A percentile compares a stretch with the other conserved stretches of the same genome.
Evolutionary conservation across 2,797 vertebrate genomes (phyloP).

Genomic region (Bradypodion ventrale): DNA sequence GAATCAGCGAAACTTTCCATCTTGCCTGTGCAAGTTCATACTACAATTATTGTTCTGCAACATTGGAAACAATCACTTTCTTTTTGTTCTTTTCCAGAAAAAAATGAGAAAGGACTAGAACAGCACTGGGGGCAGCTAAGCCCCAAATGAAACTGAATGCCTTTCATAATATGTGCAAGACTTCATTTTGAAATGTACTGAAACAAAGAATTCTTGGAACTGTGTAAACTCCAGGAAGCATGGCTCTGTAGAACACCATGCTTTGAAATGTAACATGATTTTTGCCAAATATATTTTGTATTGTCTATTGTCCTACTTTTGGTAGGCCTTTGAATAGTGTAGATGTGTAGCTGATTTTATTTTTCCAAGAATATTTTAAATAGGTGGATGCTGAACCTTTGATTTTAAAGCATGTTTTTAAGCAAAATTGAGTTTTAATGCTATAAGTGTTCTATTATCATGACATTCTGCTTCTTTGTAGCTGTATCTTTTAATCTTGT

Average conservation of each 20-base stretch:
- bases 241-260: background rate
- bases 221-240: background rate
- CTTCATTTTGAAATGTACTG: background rate
- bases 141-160: background rate
- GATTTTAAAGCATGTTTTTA: background rate
- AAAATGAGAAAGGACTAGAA: background rate
- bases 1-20: background rate
- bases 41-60: background rate
- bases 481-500: too few relatives aligned
- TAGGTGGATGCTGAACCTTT: background rate
- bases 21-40: background rate
- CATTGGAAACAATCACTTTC: background rate
- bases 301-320: too few relatives aligned
- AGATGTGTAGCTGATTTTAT: too few relatives aligned
- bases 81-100: background rate
- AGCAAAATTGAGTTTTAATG: too few relatives aligned
- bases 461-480: too few relatives aligned
- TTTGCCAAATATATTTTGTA: too few relatives aligned
- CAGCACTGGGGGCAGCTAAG: background rate
- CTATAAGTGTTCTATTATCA: too few relatives aligned
- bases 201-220: background rate
- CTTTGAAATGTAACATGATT: background rate
- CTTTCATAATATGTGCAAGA: background rate
- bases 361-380: background rate
- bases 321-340: too few relatives aligned